Evolutionary conservation across 2,888 invertebrate species (phyloP), one percentile per base, ranked within the genome.

Genomic region (Xestia rhomboidea): DNA sequence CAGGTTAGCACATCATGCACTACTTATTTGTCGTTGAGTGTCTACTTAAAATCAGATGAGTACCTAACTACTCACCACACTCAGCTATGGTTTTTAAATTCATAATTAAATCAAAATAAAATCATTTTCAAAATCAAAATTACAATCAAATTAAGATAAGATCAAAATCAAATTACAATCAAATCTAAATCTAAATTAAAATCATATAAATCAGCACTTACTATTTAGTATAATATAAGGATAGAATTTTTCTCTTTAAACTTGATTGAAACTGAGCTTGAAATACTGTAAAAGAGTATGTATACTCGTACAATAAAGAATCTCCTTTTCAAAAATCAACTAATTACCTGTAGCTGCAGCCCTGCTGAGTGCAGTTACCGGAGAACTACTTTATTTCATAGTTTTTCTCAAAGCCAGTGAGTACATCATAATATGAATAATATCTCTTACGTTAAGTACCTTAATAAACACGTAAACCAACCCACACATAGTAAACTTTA

Each of bases 401-500:
- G 27, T 57, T 57, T 57, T 57, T 27, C 27, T 30, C 8, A 60
- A 60, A 18, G 2, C 21, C 10, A 60, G 18, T 60, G 30, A 1
- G 11, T 41, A 10, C 41, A 41, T 41, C 18, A 21, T 60, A 8
- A 60, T 30, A 60, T 57, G 27, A 57, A 27, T 57, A 15, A 15
- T 15, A 8, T 0, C 8, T 30, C 30, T 18, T 60, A 30, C 8
- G 30, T 63, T n/a, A n/a, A 64, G 13, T 38, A 63, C 63, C 27
- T 46, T 0, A 51, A 34, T 44, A 44, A 51, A 62, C 73, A 8
- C 18, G 10, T 51, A 18, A 69, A 69, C 68, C 54, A 57, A 7
- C 44, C n/a, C 38, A 41, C 60, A 60, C 27, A 15, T 67, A 79
- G 51, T 76, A 46, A 69, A 60, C 60, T 66, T 27, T 21, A 71